phyloP scores from a whole-genome alignment of 1,140 invertebrate genomes.

The Tribolium castaneum region DNA sequence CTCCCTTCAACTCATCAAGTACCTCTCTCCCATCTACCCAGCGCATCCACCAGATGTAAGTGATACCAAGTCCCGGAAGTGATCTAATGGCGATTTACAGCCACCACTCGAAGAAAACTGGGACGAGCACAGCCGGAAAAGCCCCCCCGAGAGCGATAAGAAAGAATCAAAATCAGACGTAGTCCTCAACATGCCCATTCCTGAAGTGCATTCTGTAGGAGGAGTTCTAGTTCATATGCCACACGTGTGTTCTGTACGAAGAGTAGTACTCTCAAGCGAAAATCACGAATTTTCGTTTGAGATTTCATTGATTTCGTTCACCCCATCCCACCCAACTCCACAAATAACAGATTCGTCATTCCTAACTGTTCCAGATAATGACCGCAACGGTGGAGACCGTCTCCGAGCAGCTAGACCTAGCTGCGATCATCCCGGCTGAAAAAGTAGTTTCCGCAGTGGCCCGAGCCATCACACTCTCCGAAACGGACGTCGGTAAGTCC shows the following conservation, averaged over 20 bases:
- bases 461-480: slow-evolving; percentile 88
- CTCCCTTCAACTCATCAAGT: slow-evolving; percentile 81
- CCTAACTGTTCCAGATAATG: slow-evolving; percentile 77
- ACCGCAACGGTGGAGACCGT: slow-evolving; percentile 94
- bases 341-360: slow-evolving; percentile 36
- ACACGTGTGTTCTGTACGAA: slow-evolving; percentile 79
- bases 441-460: slow-evolving; percentile 83
- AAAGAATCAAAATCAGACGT: slow-evolving; percentile 74
- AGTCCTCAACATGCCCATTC: slow-evolving; percentile 72
- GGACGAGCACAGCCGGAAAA: slow-evolving; percentile 72
- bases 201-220: slow-evolving; percentile 81
- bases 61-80: slow-evolving; percentile 39
- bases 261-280: slow-evolving; percentile 58
- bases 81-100: slow-evolving; percentile 60
- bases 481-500: slow-evolving; percentile 83
- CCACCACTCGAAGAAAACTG: slow-evolving; percentile 70
- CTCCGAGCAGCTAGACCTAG: slow-evolving; percentile 86
- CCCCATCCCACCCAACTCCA: background rate
- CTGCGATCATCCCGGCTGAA: slow-evolving; percentile 85
- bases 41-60: slow-evolving; percentile 83
- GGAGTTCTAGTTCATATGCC: slow-evolving; percentile 90
- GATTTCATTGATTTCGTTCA: slow-evolving; percentile 42
- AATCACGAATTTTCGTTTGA: slow-evolving; percentile 50
- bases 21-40: slow-evolving; percentile 80
- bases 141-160: slow-evolving; percentile 74